These are phyloP conservation scores for Alentia gelatinosa DNA, from an alignment of 2,888 invertebrate species.

Conservation along the genomic window DNA sequence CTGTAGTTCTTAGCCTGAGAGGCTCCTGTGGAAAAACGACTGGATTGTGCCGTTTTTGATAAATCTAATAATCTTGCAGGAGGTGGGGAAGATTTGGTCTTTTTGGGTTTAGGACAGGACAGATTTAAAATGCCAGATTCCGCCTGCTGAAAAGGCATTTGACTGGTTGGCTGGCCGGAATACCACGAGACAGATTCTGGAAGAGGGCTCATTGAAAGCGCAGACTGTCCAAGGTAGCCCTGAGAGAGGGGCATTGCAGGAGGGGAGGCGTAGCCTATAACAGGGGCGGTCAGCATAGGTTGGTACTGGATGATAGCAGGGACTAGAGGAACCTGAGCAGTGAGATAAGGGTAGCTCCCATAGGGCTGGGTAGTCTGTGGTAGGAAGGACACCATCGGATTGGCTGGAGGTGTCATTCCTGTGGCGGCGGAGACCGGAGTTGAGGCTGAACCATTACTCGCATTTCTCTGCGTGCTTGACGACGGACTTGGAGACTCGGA, in stretches of 20 bases:
- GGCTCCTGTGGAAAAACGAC: not conserved
- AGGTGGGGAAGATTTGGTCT: not conserved
- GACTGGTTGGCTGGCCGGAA: not conserved
- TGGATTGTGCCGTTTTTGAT: not conserved
- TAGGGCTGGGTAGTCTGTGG: not conserved
- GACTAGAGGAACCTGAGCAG: slow-evolving; percentile 13
- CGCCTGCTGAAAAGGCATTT: not conserved
- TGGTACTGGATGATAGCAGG: slow-evolving; percentile 43
- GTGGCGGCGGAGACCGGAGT: not conserved
- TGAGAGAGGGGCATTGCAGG: not conserved
- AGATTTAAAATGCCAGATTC: slow-evolving; percentile 19
- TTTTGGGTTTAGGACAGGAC: slow-evolving; percentile 11
- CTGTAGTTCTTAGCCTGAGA: not conserved
- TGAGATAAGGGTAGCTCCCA: not conserved
- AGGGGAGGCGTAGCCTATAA: not conserved
- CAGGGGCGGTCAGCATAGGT: slow-evolving; percentile 20
- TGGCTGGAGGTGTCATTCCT: not conserved
- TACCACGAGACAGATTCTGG: not conserved
- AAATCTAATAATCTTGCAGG: not conserved
- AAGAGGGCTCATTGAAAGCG: not conserved
- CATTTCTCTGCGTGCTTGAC: not conserved
- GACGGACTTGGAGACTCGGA: not conserved
- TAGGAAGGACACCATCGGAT: not conserved
- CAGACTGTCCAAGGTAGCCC: not conserved
- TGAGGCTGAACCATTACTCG: slow-evolving; percentile 16